These are phyloP conservation scores for Chymomyza procnemis DNA, from an alignment of 2,888 invertebrate genomes.

Conservation along the genomic window DNA sequence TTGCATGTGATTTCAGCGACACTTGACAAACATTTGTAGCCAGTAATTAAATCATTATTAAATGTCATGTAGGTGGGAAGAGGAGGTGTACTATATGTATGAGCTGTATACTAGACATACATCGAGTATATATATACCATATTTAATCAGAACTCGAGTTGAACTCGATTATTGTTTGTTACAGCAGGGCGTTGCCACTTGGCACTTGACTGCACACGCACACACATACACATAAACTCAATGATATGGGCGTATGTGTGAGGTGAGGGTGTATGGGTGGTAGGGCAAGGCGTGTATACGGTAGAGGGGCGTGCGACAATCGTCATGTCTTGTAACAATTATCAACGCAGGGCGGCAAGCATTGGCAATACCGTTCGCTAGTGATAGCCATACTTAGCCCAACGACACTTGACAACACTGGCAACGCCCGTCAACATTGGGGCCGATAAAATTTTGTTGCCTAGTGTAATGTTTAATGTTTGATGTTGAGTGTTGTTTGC, in stretches of 20 bases:
- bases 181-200: not conserved
- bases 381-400: not conserved
- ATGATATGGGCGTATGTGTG: slow-evolving; percentile 39
- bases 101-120: not conserved
- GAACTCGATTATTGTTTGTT: not conserved
- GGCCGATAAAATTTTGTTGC: slow-evolving; percentile 69
- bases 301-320: not conserved
- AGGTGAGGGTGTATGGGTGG: not conserved
- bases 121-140: not conserved
- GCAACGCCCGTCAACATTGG: slow-evolving; percentile 8
- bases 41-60: slow-evolving; percentile 63
- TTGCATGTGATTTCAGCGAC: slow-evolving; percentile 16
- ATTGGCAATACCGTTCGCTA: not conserved
- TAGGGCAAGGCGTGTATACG: too few species aligned
- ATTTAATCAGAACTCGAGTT: not conserved
- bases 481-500: not conserved
- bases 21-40: slow-evolving; percentile 32
- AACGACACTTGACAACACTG: slow-evolving; percentile 10
- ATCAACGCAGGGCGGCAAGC: slow-evolving; percentile 25
- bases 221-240: slow-evolving; percentile 5
- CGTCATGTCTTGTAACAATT: slow-evolving; percentile 46
- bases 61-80: not conserved
- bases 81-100: too few species aligned
- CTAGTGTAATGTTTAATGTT: slow-evolving; percentile 56
- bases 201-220: not conserved